phyloP scores from a whole-genome alignment of 2,888 invertebrate genomes.

The Chaitophorus viminalis region DNA sequence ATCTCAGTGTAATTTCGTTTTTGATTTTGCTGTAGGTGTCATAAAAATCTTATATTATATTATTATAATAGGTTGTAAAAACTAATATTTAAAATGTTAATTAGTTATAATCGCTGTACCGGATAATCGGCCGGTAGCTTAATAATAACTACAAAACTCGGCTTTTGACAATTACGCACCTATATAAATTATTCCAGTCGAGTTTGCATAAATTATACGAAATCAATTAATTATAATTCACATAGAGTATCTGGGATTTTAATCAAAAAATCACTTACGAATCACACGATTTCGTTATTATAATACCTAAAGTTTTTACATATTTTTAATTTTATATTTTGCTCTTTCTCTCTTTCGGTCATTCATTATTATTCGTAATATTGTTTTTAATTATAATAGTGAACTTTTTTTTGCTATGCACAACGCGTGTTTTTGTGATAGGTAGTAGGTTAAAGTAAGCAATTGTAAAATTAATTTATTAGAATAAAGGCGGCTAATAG shows the following conservation, averaged over 20 bases:
- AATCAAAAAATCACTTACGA: background rate
- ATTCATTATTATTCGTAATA: background rate
- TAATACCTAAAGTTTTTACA: background rate
- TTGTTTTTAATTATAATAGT: background rate
- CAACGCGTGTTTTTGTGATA: background rate
- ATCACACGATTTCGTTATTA: background rate
- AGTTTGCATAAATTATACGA: background rate
- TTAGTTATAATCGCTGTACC: background rate
- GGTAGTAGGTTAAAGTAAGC: background rate
- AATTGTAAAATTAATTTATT: constrained; percentile 27
- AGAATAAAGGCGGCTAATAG: background rate
- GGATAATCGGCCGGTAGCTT: background rate
- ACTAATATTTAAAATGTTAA: background rate
- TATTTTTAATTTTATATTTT: background rate
- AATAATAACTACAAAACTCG: background rate
- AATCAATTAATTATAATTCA: background rate
- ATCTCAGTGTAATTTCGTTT: background rate
- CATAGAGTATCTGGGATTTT: background rate
- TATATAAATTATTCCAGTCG: background rate
- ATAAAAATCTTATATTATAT: background rate
- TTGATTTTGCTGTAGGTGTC: background rate
- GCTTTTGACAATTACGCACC: background rate
- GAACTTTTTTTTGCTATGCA: background rate
- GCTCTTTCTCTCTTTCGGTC: background rate
- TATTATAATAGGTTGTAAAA: background rate